Percentiles rank a stretch among this genome's conserved stretches.
Conservation (phyloP, 2,888 invertebrate genomes). For the Scaptomyza cyrtandrae region DNA sequence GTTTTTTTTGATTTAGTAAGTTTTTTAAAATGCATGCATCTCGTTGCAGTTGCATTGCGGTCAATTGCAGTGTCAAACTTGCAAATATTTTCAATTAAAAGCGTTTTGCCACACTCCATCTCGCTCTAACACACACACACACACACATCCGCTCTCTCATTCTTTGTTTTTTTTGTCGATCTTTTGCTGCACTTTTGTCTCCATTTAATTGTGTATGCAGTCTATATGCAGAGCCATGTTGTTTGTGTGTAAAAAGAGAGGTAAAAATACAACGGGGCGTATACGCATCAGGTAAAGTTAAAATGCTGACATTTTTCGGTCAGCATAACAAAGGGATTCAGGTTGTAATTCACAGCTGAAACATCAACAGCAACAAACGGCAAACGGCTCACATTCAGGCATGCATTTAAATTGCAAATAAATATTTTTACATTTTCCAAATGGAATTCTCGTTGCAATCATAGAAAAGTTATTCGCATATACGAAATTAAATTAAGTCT, state of each 20-base stretch:
- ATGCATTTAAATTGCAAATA: slow-evolving; percentile 54
- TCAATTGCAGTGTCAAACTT: slow-evolving; percentile 71
- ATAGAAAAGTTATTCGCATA: slow-evolving; percentile 12
- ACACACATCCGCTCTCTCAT: neutral
- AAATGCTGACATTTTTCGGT: slow-evolving; percentile 52
- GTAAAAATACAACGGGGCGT: neutral
- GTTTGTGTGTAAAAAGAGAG: slow-evolving; percentile 20
- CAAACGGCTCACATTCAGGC: slow-evolving; percentile 37
- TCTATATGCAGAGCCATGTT: slow-evolving; percentile 31
- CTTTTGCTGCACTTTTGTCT: slow-evolving; percentile 51
- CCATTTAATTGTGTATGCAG: slow-evolving; percentile 63
- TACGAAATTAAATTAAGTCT: slow-evolving; percentile 13
- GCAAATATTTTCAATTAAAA: slow-evolving; percentile 77
- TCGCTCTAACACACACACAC: neutral
- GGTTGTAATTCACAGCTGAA: slow-evolving; percentile 38
- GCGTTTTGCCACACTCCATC: slow-evolving; percentile 36
- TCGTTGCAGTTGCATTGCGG: slow-evolving; percentile 56
- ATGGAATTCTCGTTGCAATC: slow-evolving; percentile 12
- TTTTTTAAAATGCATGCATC: slow-evolving; percentile 39
- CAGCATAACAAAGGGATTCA: slow-evolving; percentile 37
- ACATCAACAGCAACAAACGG: neutral
- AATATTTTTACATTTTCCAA: slow-evolving; percentile 37
- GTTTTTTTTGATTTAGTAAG: slow-evolving; percentile 2
- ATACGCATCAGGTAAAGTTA: slow-evolving; percentile 20
- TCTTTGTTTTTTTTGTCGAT: slow-evolving; percentile 15